Evolutionary conservation across 2,113 vertebrate genomes (phyloP).

Genomic region (Burhinus oedicnemus): DNA sequence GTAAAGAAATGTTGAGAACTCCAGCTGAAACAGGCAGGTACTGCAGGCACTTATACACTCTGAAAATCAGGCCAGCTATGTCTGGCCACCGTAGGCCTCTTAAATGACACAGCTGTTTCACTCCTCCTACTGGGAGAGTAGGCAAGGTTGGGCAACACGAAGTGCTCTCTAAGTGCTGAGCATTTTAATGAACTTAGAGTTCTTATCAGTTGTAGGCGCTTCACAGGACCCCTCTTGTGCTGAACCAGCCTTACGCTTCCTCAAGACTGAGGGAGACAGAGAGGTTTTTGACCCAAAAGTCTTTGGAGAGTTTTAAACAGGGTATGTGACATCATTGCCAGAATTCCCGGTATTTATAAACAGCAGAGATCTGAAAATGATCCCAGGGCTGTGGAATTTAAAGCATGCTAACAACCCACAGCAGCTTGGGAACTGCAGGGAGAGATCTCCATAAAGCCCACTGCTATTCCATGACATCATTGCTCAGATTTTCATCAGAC

Average conservation of each 20-base stretch:
- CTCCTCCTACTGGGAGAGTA: not conserved
- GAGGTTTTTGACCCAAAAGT: constrained; percentile 19
- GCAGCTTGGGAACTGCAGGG: constrained; percentile 15
- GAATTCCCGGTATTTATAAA: not conserved
- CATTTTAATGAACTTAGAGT: not conserved
- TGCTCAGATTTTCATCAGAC: not conserved
- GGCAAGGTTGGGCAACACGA: not conserved
- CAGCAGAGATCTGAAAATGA: constrained; percentile 19
- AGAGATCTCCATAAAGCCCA: not conserved
- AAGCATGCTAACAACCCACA: constrained; percentile 2
- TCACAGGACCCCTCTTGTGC: not conserved
- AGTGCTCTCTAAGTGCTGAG: not conserved
- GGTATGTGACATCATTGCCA: constrained; percentile 53
- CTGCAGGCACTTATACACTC: not conserved
- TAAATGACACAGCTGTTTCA: not conserved
- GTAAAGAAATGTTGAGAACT: not conserved
- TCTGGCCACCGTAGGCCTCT: not conserved
- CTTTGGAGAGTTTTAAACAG: constrained; percentile 9
- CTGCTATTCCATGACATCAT: not conserved
- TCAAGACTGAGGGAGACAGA: not conserved
- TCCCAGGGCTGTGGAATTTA: constrained; percentile 58
- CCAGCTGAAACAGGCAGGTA: not conserved
- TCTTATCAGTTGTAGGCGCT: not conserved
- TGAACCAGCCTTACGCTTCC: not conserved
- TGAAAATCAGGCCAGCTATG: not conserved